Percentiles rank a stretch among this genome's conserved stretches.
These are phyloP conservation scores for Gadus macrocephalus DNA, from an alignment of 2,113 vertebrate species.

Conservation along the genomic window DNA sequence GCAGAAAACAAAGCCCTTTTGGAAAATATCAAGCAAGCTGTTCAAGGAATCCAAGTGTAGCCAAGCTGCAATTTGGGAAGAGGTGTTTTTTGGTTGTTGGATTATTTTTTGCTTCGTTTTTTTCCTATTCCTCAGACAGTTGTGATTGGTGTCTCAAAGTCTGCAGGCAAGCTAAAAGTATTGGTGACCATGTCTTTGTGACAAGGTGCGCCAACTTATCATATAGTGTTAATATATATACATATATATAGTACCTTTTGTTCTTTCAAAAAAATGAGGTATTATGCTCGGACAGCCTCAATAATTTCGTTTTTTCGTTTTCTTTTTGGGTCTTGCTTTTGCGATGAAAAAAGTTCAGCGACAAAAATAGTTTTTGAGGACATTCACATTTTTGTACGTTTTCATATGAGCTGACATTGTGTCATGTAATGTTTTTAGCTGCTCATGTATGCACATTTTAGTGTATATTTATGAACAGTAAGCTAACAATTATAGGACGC, in stretches of 20 bases:
- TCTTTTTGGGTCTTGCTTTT: constrained; percentile 87
- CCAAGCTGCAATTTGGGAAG: constrained; percentile 66
- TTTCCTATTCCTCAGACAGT: constrained; percentile 12
- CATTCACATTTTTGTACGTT: constrained; percentile 98
- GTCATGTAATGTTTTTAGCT: constrained; percentile 96
- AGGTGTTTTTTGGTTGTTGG: constrained; percentile 57
- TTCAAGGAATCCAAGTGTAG: constrained; percentile 99
- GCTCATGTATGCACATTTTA: constrained; percentile 96
- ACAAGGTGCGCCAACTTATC: constrained; percentile 85
- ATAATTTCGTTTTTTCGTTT: constrained; percentile 60
- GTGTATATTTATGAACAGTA: constrained; percentile 97
- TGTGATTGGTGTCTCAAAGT: constrained; percentile 24
- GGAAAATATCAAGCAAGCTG: constrained; percentile 99
- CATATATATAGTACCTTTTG: constrained; percentile 68
- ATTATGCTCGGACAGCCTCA: constrained; percentile 86
- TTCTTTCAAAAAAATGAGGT: constrained; percentile 74
- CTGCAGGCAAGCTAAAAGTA: constrained; percentile 49
- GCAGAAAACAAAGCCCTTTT: constrained; percentile 98
- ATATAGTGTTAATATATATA: constrained; percentile 85
- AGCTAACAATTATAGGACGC: constrained; percentile 82
- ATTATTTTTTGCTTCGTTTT: background rate
- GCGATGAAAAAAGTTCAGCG: constrained; percentile 81
- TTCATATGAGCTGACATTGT: constrained; percentile 97
- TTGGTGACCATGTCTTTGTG: constrained; percentile 78
- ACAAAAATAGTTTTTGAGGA: constrained; percentile 94